Evolutionary conservation across 2,888 invertebrate species (phyloP), one percentile per base, ranked within the genome.

Genomic region (Hemicrepidius hirtus): DNA sequence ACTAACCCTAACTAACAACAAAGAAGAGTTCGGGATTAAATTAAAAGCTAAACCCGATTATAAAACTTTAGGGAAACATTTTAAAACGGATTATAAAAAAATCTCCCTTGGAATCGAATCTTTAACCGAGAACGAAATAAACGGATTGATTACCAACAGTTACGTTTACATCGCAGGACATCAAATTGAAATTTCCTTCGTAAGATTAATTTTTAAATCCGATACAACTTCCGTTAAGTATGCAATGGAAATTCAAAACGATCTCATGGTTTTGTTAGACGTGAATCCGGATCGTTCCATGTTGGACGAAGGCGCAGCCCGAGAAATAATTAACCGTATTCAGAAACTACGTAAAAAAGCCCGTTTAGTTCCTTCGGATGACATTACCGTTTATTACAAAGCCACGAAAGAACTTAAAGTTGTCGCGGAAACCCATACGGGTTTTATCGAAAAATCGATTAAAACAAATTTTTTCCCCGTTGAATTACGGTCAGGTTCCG

Each of bases 301-400:
- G 92, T 88, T 95, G 74, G 95, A 98, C 82, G 99, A 99, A 88
- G 99, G 99, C 6, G 90, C 95, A 75, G 96, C 98, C 0, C 91
- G 99, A 71, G 99, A 99, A 88, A 92, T 99, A 24, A 95, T 98
- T 71, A 99, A 99, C 84, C 91, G 99, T 68, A 91, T 99, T 35
- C 99, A 99, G 85, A 98, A 97, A 85, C 88, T 99, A 9, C 89
- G 99, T 71, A 99, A 99, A 87, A 97, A 97, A 87, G 97, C 95
- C 0, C 93, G 94, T 81, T 88, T 98, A 32, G 94, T 97, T 18
- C 98, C 98, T 0, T 94, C 96, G 0, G 98, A 98, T 87, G 92
- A 94, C 75, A 96, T 98, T 3, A 89, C 91, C 40, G 94, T 97
- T 10, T 96, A 91, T 85, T 96, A 94, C 83, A 87, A 90, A 28